Evolutionary conservation across 1,140 invertebrate species (phyloP).

Genomic region (Drosophila sp.): DNA sequence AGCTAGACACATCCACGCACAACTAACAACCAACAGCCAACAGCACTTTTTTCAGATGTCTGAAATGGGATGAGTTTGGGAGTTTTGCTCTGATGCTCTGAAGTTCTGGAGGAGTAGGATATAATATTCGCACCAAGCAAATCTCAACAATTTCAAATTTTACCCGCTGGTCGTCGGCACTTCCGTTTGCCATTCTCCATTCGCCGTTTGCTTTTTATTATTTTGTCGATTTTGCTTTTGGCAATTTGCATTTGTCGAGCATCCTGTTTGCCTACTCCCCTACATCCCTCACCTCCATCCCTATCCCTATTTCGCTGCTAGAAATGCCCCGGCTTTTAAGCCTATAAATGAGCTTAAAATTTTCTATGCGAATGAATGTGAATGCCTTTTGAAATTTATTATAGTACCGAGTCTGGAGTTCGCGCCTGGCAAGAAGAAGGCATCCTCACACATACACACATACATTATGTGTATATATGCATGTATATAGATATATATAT

Average conservation of each 20-base stretch:
- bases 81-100: too few species aligned
- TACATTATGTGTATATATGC: constrained; percentile 5
- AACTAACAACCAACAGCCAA: constrained; percentile 43
- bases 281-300: background rate
- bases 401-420: constrained; percentile 24
- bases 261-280: constrained; percentile 57
- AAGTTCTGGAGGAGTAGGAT: constrained; percentile 45
- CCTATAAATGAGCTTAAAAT: constrained; percentile 84
- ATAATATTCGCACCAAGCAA: constrained; percentile 77
- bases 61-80: constrained; percentile 4
- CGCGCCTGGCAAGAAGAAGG: constrained; percentile 3
- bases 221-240: constrained; percentile 65
- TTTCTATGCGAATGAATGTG: constrained; percentile 83
- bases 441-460: constrained; percentile 22
- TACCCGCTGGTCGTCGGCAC: constrained; percentile 57
- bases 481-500: constrained; percentile 10
- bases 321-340: constrained; percentile 63
- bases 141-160: constrained; percentile 80
- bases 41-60: background rate
- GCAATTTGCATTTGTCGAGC: constrained; percentile 73
- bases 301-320: background rate
- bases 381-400: constrained; percentile 84
- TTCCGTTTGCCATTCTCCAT: constrained; percentile 60
- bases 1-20: constrained; percentile 18
- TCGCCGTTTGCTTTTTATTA: constrained; percentile 67